Base-by-base conservation (phyloP, 2,888 invertebrate species). In the Harpalus rufipes region DNA sequence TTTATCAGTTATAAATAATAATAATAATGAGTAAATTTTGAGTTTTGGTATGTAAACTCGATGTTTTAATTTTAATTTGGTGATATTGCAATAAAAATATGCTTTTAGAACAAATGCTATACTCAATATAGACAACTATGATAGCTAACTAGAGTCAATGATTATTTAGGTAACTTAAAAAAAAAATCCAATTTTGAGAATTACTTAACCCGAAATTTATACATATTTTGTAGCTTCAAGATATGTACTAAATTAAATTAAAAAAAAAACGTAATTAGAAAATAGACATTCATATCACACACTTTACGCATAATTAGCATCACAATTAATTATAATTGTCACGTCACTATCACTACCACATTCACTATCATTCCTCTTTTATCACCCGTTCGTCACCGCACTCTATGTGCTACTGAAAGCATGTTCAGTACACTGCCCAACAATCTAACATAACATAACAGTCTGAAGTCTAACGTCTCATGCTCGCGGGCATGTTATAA, bases 381-480 rank as follows among this genome's bases (percentile, higher is more conserved):
- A 74, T 44, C 51, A 74, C 10, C 51, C 44, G 41, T 25, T 74
- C 72, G 10, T 14, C 41, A 44, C 44, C 41, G 72, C 41, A 74
- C 44, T 16, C 16, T 41, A 1, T 7, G 7, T n/a, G 72, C 72
- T 44, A 74, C 72, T 74, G 72, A 41, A 16, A 44, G 16, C 18
- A 44, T 25, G 72, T 44, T 41, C 8, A 65, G 39, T 68, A 18
- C 41, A 44, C 16, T 21, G 41, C 68, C 14, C 39, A 68, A 39
- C 68, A 68, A 68, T 18, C 51, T 41, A 32, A 12, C 21, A 21
- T 39, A 74, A 44, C 44, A 68, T 32, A 74, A 74, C 72, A 74
- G 72, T 74, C 44, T 74, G 72, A 74, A 74, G 72, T 74, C 72
- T 74, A 74, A 16, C 72, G 72, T 74, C 72, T 74, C 41, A 16